A percentile compares a stretch with the other conserved stretches of the same genome.
phyloP scores from a whole-genome alignment of 2,888 invertebrate species.

The Phyllotreta cruciferae region DNA sequence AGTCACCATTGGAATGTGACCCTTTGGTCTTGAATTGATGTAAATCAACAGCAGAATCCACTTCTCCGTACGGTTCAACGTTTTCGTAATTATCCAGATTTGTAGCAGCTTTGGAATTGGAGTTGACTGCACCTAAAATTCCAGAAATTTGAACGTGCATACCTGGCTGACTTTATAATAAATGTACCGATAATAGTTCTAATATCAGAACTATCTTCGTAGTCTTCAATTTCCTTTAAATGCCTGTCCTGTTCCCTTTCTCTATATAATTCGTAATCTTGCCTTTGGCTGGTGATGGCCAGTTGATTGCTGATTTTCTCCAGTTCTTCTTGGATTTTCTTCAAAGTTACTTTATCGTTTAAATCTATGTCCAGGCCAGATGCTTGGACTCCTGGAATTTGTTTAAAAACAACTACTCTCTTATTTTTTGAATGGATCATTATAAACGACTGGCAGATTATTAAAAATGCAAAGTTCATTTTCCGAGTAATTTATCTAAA shows the following conservation, averaged over 20 bases:
- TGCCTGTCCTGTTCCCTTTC: conserved; percentile 29
- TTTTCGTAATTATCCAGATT: no score
- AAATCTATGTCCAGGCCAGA: conserved; percentile 8
- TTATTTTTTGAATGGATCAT: background rate
- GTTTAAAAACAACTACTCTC: background rate
- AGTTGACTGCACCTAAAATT: no score
- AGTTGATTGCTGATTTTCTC: conserved; percentile 22
- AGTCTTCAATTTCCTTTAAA: conserved; percentile 31
- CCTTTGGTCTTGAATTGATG: no score
- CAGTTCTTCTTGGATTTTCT: conserved; percentile 19
- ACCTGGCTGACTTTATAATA: background rate
- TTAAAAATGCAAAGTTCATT: no score
- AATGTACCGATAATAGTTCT: background rate
- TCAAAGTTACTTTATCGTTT: conserved; percentile 19
- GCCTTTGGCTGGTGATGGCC: conserved; percentile 35
- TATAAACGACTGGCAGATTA: no score
- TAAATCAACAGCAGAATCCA: no score
- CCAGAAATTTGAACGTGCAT: background rate
- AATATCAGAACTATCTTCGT: conserved; percentile 12
- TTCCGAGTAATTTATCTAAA: no score
- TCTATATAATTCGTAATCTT: conserved; percentile 39
- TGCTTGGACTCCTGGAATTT: conserved; percentile 7
- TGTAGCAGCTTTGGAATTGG: no score
- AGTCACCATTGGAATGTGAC: no score
- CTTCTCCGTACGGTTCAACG: no score